phyloP scores from a whole-genome alignment of 2,797 vertebrate species.

The Neomorphus geoffroyi region DNA sequence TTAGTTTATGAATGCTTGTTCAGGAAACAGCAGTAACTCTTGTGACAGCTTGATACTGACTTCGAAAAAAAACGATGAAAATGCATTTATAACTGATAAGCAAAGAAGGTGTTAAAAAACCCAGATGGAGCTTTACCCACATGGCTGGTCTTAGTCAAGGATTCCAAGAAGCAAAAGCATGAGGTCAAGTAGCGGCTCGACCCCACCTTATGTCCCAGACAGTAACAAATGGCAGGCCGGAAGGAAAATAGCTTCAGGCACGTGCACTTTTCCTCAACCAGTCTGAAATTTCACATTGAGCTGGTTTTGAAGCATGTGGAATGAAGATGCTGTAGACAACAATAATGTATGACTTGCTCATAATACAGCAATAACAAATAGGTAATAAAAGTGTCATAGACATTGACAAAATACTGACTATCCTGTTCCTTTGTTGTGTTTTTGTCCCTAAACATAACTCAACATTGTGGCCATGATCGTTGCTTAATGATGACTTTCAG shows the following conservation, averaged over 20 bases:
- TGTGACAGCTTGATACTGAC: background rate
- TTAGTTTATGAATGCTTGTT: background rate
- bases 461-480: background rate
- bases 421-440: constrained; percentile 5
- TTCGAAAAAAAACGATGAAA: background rate
- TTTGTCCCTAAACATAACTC: constrained; percentile 46
- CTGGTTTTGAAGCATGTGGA: background rate
- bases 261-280: background rate
- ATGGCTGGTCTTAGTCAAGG: background rate
- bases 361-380: constrained; percentile 9
- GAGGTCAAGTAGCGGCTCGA: background rate
- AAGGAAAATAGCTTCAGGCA: background rate
- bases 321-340: background rate
- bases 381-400: constrained; percentile 9
- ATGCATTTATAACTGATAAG: background rate
- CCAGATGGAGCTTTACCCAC: background rate
- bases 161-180: background rate
- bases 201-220: background rate
- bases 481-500: constrained; percentile 27
- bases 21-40: background rate
- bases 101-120: background rate
- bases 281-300: background rate
- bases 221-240: background rate
- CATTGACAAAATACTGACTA: constrained; percentile 10
- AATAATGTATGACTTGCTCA: background rate